Percentiles rank a stretch among this genome's conserved stretches.
Evolutionary conservation across 2,888 invertebrate genomes (phyloP).

Genomic region (Silvanus unidentatus): DNA sequence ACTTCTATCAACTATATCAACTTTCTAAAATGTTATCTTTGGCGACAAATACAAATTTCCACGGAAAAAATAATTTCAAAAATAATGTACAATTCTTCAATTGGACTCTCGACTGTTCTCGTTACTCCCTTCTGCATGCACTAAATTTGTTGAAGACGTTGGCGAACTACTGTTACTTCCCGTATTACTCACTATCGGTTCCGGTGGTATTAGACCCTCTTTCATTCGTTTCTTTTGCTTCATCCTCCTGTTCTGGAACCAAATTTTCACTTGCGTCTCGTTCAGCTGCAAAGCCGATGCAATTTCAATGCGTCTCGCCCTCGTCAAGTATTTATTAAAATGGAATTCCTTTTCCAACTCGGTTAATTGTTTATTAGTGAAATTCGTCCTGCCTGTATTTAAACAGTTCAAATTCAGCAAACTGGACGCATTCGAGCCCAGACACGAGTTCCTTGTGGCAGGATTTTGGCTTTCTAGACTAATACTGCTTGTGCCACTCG

Average conservation of each 20-base stretch:
- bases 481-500: conserved; percentile 47
- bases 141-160: conserved; percentile 36
- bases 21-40: conserved; percentile 24
- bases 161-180: conserved; percentile 47
- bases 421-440: conserved; percentile 45
- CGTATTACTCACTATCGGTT: conserved; percentile 43
- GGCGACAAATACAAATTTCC: conserved; percentile 21
- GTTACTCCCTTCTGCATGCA: conserved; percentile 53
- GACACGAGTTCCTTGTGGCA: conserved; percentile 44
- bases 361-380: conserved; percentile 98
- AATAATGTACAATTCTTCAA: too few species aligned
- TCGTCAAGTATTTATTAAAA: conserved; percentile 96
- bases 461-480: conserved; percentile 51
- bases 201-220: conserved; percentile 68
- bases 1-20: conserved; percentile 7
- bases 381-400: conserved; percentile 94
- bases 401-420: conserved; percentile 46
- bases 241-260: conserved; percentile 99
- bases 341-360: conserved; percentile 99
- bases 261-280: conserved; percentile 94
- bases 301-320: conserved; percentile 95
- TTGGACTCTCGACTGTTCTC: conserved; percentile 71
- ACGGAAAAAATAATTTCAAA: conserved; percentile 9
- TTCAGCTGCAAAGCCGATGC: conserved; percentile 93
- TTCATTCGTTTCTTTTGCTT: conserved; percentile 97